These are phyloP conservation scores for Papilio xuthus DNA, from an alignment of 1,140 invertebrate genomes.

Conservation along the genomic window DNA sequence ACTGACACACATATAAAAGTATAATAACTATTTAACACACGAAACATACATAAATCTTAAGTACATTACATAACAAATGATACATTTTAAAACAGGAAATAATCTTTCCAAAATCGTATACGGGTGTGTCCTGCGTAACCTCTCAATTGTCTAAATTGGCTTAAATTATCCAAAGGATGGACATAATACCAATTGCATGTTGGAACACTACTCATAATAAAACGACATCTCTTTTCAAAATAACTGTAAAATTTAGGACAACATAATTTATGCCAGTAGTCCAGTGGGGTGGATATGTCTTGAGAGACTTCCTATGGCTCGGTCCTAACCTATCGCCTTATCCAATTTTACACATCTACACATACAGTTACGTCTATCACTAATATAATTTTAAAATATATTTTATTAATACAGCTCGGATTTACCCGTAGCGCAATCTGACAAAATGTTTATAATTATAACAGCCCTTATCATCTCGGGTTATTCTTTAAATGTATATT, in stretches of 20 bases:
- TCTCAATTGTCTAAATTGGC: constrained; percentile 76
- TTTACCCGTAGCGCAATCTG: not conserved
- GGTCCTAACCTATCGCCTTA: not conserved
- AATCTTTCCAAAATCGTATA: constrained; percentile 39
- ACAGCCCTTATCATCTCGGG: not conserved
- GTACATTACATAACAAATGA: not conserved
- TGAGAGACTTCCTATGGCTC: not conserved
- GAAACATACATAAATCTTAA: constrained; percentile 5
- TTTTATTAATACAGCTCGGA: not conserved
- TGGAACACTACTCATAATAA: not conserved
- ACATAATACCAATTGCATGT: constrained; percentile 43
- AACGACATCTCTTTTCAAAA: not conserved
- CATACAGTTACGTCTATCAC: too few relatives aligned
- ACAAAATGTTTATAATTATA: not conserved
- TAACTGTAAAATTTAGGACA: not conserved
- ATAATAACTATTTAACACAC: not conserved
- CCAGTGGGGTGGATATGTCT: not conserved
- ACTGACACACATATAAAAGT: too few relatives aligned
- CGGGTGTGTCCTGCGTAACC: constrained; percentile 39
- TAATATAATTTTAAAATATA: not conserved
- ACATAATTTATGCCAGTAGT: not conserved
- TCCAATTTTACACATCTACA: not conserved
- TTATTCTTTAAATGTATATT: not conserved
- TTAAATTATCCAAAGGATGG: constrained; percentile 65
- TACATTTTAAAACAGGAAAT: constrained; percentile 33